These are phyloP conservation scores for Cancer borealis DNA, from an alignment of 2,888 invertebrate species.

Conservation along the genomic window DNA sequence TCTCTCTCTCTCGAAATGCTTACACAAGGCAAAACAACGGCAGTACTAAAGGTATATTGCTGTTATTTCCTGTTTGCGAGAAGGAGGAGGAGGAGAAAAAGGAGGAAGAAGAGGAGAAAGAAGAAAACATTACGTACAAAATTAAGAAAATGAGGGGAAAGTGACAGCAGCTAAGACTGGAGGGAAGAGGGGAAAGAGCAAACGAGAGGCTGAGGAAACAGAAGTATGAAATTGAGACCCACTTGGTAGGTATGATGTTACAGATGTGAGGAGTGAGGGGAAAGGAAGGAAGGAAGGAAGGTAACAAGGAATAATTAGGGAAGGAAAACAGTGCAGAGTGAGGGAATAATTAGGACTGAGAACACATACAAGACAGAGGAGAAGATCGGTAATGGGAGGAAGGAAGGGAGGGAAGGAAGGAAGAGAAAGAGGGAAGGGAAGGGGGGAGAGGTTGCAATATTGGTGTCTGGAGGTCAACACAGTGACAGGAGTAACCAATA, in stretches of 20 bases:
- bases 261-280: neutral
- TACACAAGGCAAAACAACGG: too few relatives aligned
- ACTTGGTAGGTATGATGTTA: too few relatives aligned
- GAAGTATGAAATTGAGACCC: too few relatives aligned
- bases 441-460: neutral
- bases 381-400: neutral
- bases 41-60: too few relatives aligned
- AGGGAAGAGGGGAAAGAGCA: neutral
- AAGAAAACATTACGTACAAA: too few relatives aligned
- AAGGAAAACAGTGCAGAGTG: neutral
- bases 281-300: neutral
- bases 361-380: neutral
- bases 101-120: too few relatives aligned
- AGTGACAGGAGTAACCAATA: slow-evolving; percentile 26
- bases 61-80: too few relatives aligned
- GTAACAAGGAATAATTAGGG: neutral
- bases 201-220: too few relatives aligned
- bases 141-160: neutral
- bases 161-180: neutral
- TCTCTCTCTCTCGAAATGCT: too few relatives aligned
- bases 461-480: neutral
- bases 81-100: too few relatives aligned
- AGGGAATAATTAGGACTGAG: too few relatives aligned
- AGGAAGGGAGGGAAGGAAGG: neutral
- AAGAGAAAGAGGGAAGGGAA: neutral